Evolutionary conservation across 1,140 invertebrate species (phyloP), one percentile per base, ranked within the genome.

Genomic region (Ruditapes philippinarum): DNA sequence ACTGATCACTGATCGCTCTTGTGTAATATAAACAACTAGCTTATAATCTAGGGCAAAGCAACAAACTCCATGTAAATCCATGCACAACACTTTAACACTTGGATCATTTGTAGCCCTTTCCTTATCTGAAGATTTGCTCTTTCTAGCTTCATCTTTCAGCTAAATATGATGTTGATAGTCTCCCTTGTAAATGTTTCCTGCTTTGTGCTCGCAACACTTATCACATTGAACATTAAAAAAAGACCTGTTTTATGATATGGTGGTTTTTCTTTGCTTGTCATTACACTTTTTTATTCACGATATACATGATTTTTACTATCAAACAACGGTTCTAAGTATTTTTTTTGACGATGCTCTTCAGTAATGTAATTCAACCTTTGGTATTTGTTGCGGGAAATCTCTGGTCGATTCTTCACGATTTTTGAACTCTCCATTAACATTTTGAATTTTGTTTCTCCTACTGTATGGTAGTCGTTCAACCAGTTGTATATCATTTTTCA

Each of bases 321-420:
- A 81, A 81, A 81, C 28, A 62, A 62, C 40, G 79, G 79, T 65
- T 81, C 79, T 65, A 62, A 65, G 38, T 81, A 81, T n/a, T 36
- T 38, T 65, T 81, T 81, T 33, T 60, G 54, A 11, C 28, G 57
- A 62, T 1, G 54, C 33, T 25, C 79, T 60, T 42, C 79, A 81
- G 40, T 62, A 81, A 36, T 81, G 79, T 33, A 54, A 81, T 19
- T 36, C 31, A 1, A 81, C 28, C 42, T 81, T 81, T 42, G 54
- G 51, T 22, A 83, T 40, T 25, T 12, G 12, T 11, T 14, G 9
- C 4, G 68, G 36, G 31, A 45, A 83, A 1, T 83, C 80, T 70
- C 60, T 60, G 22, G 79, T 54, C 62, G 79, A 62, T 36, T 62
- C 79, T 65, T 65, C 57, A 31, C 79, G 51, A 22, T 2, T 42